Evolutionary conservation across 2,797 vertebrate genomes (phyloP).

Genomic region (Poecilia wingei): DNA sequence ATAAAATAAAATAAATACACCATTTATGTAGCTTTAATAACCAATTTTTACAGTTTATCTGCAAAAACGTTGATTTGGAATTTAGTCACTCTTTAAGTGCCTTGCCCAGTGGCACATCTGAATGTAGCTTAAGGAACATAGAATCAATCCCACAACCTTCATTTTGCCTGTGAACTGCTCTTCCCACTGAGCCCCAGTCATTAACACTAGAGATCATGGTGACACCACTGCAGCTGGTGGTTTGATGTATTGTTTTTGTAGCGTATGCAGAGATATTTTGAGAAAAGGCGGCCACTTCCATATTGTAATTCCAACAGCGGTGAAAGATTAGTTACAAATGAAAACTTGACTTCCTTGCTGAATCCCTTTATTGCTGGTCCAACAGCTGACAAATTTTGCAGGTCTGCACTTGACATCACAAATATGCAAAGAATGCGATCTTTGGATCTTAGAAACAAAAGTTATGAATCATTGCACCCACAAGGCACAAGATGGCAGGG

Average conservation of each 20-base stretch:
- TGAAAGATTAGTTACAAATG: background rate
- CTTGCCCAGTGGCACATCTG: background rate
- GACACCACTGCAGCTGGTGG: background rate
- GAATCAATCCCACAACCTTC: background rate
- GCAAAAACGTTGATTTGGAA: background rate
- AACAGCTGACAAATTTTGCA: slow-evolving; percentile 25
- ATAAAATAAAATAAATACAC: too few species aligned
- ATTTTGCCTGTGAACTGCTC: background rate
- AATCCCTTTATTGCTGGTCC: slow-evolving; percentile 9
- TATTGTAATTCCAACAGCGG: background rate
- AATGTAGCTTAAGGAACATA: background rate
- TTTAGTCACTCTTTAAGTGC: background rate
- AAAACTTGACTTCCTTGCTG: background rate
- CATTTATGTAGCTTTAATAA: background rate
- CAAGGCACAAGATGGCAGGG: slow-evolving; percentile 34
- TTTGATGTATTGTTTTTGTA: background rate
- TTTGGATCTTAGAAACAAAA: slow-evolving; percentile 11
- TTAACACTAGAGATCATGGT: background rate
- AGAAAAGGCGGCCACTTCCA: background rate
- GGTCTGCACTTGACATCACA: slow-evolving; percentile 48
- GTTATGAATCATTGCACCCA: slow-evolving; percentile 40
- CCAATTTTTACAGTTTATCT: background rate
- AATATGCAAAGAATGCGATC: slow-evolving; percentile 46
- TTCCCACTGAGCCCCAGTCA: background rate
- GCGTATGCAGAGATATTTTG: background rate